Conservation (phyloP, 2,888 invertebrate genomes). For the Zelleria hepariella region DNA sequence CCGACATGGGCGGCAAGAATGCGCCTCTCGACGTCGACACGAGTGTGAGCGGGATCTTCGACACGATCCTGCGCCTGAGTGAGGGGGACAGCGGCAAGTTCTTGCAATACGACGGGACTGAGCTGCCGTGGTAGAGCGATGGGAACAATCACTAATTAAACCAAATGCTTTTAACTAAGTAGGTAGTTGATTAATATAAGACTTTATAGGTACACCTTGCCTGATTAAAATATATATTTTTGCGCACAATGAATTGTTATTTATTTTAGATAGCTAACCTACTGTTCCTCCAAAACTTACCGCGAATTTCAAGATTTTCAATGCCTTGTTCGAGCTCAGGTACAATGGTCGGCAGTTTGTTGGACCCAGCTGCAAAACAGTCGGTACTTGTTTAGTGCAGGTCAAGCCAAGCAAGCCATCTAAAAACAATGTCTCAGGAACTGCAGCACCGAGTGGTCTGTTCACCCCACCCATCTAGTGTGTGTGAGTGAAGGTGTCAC, state of each 20-base stretch:
- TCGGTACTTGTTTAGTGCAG: too few relatives aligned
- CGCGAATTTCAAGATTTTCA: neutral
- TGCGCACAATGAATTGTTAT: neutral
- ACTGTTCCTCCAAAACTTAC: too few relatives aligned
- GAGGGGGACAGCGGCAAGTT: slow-evolving; percentile 82
- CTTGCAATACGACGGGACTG: slow-evolving; percentile 82
- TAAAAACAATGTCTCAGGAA: too few relatives aligned
- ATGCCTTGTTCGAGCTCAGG: neutral
- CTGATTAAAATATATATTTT: slow-evolving; percentile 1
- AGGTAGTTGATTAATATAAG: too few relatives aligned
- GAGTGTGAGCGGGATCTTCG: slow-evolving; percentile 76
- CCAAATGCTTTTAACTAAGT: neutral
- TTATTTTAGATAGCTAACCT: too few relatives aligned
- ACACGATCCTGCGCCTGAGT: slow-evolving; percentile 74
- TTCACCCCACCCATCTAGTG: too few relatives aligned
- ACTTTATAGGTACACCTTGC: too few relatives aligned
- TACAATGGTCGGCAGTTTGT: neutral
- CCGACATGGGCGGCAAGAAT: slow-evolving; percentile 88
- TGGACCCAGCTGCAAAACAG: neutral
- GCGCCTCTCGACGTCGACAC: slow-evolving; percentile 81
- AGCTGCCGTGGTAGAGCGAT: slow-evolving; percentile 76
- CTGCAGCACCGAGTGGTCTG: too few relatives aligned
- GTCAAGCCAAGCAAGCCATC: too few relatives aligned
- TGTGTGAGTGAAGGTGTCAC: too few relatives aligned
- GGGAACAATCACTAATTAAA: neutral